These are phyloP conservation scores for Nestor notabilis DNA, from an alignment of 2,113 vertebrate genomes.

Conservation along the genomic window DNA sequence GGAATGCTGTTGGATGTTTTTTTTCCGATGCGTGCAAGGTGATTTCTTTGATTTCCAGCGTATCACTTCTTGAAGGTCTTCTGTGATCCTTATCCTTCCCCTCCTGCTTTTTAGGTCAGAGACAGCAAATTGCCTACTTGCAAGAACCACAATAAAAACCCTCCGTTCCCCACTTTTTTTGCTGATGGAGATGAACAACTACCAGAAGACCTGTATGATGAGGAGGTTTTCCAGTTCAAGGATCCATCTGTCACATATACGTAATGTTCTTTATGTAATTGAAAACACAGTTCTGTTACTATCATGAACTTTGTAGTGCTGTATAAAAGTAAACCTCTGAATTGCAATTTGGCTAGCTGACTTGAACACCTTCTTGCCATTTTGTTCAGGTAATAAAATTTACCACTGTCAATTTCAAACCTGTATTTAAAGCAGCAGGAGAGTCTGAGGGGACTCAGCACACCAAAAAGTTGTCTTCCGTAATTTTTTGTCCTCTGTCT, in stretches of 20 bases:
- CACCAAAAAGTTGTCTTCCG: not conserved
- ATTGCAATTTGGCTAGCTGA: not conserved
- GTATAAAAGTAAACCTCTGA: not conserved
- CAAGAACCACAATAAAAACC: constrained; percentile 71
- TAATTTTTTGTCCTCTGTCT: not conserved
- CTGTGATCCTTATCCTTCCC: not conserved
- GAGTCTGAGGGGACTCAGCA: not conserved
- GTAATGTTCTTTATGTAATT: not conserved
- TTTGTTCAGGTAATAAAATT: not conserved
- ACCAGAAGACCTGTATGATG: constrained; percentile 89
- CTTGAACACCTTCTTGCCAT: not conserved
- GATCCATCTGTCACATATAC: constrained; percentile 79
- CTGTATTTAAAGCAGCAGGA: not conserved
- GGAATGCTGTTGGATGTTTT: not conserved
- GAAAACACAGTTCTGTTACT: not conserved
- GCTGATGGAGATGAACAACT: constrained; percentile 87
- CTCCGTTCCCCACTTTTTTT: constrained; percentile 93
- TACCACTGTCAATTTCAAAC: not conserved
- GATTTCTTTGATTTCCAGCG: not conserved
- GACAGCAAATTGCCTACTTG: constrained; percentile 80
- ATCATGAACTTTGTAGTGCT: not conserved
- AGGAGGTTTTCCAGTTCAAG: constrained; percentile 83
- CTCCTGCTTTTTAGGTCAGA: constrained; percentile 76
- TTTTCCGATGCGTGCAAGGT: not conserved
- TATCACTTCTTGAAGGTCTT: not conserved